Base-by-base conservation (phyloP, 2,888 invertebrate species). In the Bursaphelenchus okinawaensis region DNA sequence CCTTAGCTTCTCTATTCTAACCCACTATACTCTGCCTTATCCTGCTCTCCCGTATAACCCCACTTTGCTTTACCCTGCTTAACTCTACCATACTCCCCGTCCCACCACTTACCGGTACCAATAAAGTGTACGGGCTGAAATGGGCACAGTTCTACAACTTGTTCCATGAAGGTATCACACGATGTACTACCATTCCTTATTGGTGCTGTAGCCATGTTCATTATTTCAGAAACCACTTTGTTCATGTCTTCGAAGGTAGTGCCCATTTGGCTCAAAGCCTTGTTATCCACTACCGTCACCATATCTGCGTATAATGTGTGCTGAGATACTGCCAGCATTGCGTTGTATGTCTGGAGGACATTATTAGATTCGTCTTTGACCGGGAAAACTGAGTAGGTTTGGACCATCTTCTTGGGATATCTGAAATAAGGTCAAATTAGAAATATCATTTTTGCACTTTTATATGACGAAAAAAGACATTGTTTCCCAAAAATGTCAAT, bases 351-450 rank as follows among this genome's bases (percentile, higher is more conserved):
- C 82, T 93, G 93, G 1, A 94, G 94, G 0, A 94, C 93, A 24
- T 94, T 93, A 52, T 73, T 83, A 66, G 85, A 84, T 62, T 85
- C 84, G 23, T 50, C 68, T n/a, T 62, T 65, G 23, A 68, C 51
- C 0, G 98, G 96, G 83, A 99, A 99, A 3, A 99, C 96, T 82
- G 95, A 96, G 85, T 96, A 99, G 0, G 96, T 95, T 85, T 98
- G 92, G 40, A 98, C 91, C 31, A 98, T 85, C 84, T 96, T 96
- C 84, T 98, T 98, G 0, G 96, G 95, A 85, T 93, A 98, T 74
- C 93, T 89, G 71, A 28, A 78, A n/a, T n/a, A n/a, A n/a, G n/a
- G n/a, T n/a, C n/a, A n/a, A n/a, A n/a, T n/a, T n/a, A n/a, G n/a
- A n/a, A n/a, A n/a, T n/a, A n/a, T n/a, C n/a, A n/a, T n/a, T n/a